A percentile compares a stretch with the other conserved stretches of the same genome.
phyloP scores from a whole-genome alignment of 2,113 vertebrate species.

The Barbus barbus region DNA sequence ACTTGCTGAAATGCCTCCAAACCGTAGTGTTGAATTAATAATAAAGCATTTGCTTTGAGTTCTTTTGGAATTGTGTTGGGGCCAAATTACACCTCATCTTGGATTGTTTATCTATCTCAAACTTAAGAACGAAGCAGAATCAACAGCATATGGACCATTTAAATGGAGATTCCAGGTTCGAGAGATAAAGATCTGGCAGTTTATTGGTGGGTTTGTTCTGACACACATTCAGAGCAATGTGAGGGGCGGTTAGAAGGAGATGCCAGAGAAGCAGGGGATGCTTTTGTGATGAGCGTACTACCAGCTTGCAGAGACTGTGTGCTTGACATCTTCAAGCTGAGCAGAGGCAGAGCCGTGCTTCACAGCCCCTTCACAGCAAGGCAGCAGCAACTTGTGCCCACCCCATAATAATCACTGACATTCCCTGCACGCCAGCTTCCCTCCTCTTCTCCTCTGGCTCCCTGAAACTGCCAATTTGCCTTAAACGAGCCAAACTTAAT shows the following conservation, averaged over 20 bases:
- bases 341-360: slow-evolving; percentile 44
- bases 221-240: slow-evolving; percentile 52
- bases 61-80: slow-evolving; percentile 50
- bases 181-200: slow-evolving; percentile 1
- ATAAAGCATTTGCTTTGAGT: slow-evolving; percentile 65
- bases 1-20: slow-evolving; percentile 65
- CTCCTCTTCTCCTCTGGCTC: slow-evolving; percentile 40
- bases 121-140: neutral
- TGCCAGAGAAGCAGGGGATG: slow-evolving; percentile 24
- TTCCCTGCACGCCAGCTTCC: slow-evolving; percentile 46
- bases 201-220: slow-evolving; percentile 55
- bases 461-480: slow-evolving; percentile 72
- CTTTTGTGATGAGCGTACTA: slow-evolving; percentile 22
- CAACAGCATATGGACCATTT: neutral
- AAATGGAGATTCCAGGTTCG: neutral
- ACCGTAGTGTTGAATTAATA: slow-evolving; percentile 68
- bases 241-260: slow-evolving; percentile 29
- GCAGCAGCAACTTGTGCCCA: slow-evolving; percentile 49
- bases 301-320: slow-evolving; percentile 50
- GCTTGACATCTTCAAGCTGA: slow-evolving; percentile 68
- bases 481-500: slow-evolving; percentile 75
- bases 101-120: neutral
- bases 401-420: slow-evolving; percentile 71
- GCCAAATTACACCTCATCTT: slow-evolving; percentile 9
- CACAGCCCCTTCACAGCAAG: slow-evolving; percentile 47